Evolutionary conservation across 2,797 vertebrate species (phyloP).

Genomic region (Crax fasciolata): DNA sequence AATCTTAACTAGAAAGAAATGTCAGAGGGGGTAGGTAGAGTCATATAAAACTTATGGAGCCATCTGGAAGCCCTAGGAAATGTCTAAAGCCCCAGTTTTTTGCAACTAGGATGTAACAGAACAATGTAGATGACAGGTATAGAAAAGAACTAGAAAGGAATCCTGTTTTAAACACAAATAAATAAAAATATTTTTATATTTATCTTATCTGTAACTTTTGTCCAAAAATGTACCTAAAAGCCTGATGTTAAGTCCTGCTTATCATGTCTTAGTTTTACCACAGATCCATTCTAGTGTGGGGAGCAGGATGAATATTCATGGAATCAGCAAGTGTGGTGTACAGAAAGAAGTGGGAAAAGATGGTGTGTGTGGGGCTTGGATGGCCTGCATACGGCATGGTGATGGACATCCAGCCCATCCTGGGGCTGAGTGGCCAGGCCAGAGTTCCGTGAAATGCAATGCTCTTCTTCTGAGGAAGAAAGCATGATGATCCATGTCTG

Average conservation of each 20-base stretch:
- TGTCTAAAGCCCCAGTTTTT: not conserved
- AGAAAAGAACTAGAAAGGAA: not conserved
- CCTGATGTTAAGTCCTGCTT: not conserved
- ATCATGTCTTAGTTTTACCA: not conserved
- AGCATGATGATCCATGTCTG: not conserved
- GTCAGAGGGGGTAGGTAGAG: constrained; percentile 47
- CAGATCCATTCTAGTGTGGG: not conserved
- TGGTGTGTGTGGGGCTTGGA: rapidly evolving
- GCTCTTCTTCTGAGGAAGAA: not conserved
- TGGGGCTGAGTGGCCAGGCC: not conserved
- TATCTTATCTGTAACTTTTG: not conserved
- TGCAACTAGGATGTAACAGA: not conserved
- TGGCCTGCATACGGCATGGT: rapidly evolving
- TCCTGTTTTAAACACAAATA: not conserved
- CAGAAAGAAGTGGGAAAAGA: not conserved
- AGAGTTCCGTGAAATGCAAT: not conserved
- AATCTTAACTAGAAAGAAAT: constrained; percentile 56
- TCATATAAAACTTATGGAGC: constrained; percentile 24
- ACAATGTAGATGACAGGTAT: not conserved
- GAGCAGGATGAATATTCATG: not conserved
- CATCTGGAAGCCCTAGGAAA: constrained; percentile 52
- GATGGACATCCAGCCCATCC: no score
- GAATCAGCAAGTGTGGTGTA: not conserved
- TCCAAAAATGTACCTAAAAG: not conserved
- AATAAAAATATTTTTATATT: not conserved